Evolutionary conservation across 1,140 invertebrate species (phyloP), one percentile per base, ranked within the genome.

Genomic region (Papilio aristodemus): DNA sequence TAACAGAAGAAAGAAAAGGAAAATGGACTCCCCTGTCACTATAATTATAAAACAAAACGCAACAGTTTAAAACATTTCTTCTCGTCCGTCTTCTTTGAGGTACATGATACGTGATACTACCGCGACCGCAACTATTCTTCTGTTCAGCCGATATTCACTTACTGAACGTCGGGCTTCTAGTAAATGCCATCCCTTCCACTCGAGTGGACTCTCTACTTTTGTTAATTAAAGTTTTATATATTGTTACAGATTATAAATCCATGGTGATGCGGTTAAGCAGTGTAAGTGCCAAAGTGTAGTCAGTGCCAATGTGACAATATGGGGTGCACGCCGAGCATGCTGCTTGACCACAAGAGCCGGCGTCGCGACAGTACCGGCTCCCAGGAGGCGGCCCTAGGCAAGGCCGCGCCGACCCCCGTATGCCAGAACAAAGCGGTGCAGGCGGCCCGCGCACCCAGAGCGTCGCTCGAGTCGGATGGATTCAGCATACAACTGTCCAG

Each of bases 291-390:
- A 87, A 85, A 85, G 86, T 88, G 88, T 86, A 89, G 84, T 86
- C 79, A 88, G 85, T 86, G 79, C 78, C 77, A 79, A 84, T 79
- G 78, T 80, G 74, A 78, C 69, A 79, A 69, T 50, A 92, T 92
- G 91, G 91, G 91, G 67, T 92, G 91, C 71, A 92, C 91, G 14
- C 91, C 91, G 67, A 92, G 91, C 74, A 91, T 92, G 90, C 79
- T 92, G 13, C 80, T 92, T 32, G 90, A 92, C 73, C 90, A 91
- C 78, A 92, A 92, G 72, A 92, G 84, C 58, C 84, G 91, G 36
- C 85, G 90, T n/a, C 88, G 91, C n/a, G 89, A 90, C 77, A 92
- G 87, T 73, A 78, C 81, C 0, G 84, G 87, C 5, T 90, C 89
- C 0, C 87, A 89, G 38, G 89, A 90, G 64, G 87, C 86, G 0